phyloP scores from a whole-genome alignment of 2,888 invertebrate genomes.

The Notocelia uddmanniana region DNA sequence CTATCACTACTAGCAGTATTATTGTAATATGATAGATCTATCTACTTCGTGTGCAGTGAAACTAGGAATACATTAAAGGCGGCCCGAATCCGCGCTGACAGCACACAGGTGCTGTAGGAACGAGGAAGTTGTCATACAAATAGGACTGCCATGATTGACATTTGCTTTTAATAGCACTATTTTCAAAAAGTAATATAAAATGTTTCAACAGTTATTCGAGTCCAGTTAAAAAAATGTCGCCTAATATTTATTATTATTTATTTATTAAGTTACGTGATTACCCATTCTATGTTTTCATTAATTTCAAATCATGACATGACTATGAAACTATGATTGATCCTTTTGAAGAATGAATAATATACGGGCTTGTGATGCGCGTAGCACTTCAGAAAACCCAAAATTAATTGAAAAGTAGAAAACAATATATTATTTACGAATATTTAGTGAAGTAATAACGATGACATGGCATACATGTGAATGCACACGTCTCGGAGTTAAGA shows the following conservation, averaged over 20 bases:
- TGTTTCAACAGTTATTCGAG: neutral
- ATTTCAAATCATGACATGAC: too few species aligned
- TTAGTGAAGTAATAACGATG: neutral
- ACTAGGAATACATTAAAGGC: conserved; percentile 36
- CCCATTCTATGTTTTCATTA: too few species aligned
- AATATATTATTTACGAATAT: too few species aligned
- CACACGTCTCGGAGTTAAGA: conserved; percentile 12
- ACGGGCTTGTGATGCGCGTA: too few species aligned
- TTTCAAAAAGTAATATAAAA: neutral
- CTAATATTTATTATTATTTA: too few species aligned
- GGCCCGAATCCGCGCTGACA: conserved; percentile 26
- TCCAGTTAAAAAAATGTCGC: too few species aligned
- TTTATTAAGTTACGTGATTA: too few species aligned
- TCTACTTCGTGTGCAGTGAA: conserved; percentile 22
- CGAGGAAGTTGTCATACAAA: conserved; percentile 37
- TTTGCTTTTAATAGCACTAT: conserved; percentile 10
- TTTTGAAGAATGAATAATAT: too few species aligned
- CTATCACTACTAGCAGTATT: too few species aligned
- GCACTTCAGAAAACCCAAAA: too few species aligned
- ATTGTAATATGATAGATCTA: conserved; percentile 26
- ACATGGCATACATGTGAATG: conserved; percentile 3
- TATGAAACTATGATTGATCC: too few species aligned
- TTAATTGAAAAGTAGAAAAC: too few species aligned
- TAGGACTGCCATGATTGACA: conserved; percentile 15
- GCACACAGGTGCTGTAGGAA: conserved; percentile 29